Evolutionary conservation across 1,140 invertebrate genomes (phyloP).

Genomic region (Drosophila funebris): DNA sequence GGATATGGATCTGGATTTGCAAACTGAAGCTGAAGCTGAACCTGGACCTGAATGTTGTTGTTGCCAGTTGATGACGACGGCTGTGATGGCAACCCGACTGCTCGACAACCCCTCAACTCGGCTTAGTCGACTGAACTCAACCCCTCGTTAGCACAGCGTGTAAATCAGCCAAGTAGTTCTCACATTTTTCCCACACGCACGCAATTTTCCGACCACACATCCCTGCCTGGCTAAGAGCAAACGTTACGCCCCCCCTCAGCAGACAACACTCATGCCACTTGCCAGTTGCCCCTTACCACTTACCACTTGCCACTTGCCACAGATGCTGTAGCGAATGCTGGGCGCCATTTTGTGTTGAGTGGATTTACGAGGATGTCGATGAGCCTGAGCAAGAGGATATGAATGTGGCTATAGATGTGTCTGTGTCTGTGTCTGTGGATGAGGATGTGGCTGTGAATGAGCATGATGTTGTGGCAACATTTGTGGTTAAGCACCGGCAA

Average conservation of each 20-base stretch:
- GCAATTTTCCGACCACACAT: slow-evolving; percentile 49
- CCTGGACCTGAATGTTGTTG: not conserved
- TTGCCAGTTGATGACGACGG: slow-evolving; percentile 33
- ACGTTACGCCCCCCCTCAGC: slow-evolving; percentile 32
- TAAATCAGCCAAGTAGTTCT: slow-evolving; percentile 55
- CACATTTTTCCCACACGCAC: slow-evolving; percentile 43
- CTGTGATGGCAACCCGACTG: not conserved
- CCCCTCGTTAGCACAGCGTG: slow-evolving; percentile 75
- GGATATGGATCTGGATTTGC: slow-evolving; percentile 30
- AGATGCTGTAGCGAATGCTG: slow-evolving; percentile 52
- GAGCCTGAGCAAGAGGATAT: no score
- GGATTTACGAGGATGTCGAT: slow-evolving; percentile 66
- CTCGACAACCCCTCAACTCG: slow-evolving; percentile 27
- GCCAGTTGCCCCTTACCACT: not conserved
- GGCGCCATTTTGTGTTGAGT: slow-evolving; percentile 64
- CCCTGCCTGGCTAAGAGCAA: slow-evolving; percentile 16
- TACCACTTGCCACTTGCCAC: slow-evolving; percentile 58
- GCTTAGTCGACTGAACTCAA: slow-evolving; percentile 46
- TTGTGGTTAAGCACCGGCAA: slow-evolving; percentile 74
- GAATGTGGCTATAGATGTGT: not conserved
- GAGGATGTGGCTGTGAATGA: not conserved
- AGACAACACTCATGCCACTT: not conserved
- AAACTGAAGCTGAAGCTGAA: not conserved
- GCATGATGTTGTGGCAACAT: slow-evolving; percentile 64
- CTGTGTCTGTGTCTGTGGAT: not conserved